These are phyloP conservation scores for Muscicapa comitata DNA, from an alignment of 2,797 vertebrate genomes.

Conservation along the genomic window DNA sequence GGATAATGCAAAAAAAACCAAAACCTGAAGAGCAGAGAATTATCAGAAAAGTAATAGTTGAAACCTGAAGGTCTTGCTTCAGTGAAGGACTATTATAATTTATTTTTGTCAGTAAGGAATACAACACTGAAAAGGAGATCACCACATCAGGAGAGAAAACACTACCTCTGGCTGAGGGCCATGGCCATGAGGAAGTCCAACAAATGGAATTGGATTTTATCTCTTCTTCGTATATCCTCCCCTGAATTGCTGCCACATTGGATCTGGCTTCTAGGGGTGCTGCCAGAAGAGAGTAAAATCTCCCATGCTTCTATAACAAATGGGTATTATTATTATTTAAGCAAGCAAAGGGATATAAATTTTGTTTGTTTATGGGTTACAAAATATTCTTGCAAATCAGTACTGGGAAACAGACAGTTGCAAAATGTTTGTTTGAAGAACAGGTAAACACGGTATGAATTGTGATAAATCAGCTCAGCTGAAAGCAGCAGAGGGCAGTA, in stretches of 20 bases:
- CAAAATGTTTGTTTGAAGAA: background rate
- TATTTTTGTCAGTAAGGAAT: background rate
- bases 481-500: constrained; percentile 30
- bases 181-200: background rate
- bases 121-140: background rate
- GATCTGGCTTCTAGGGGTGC: background rate
- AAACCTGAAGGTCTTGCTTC: background rate
- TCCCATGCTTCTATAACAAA: background rate
- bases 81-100: background rate
- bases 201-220: background rate
- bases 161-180: background rate
- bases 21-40: background rate
- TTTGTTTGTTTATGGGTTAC: background rate
- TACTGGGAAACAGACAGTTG: background rate
- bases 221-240: background rate
- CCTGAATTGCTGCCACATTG: background rate
- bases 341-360: background rate
- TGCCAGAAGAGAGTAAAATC: background rate
- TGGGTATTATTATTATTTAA: background rate
- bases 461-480: background rate
- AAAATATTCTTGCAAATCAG: background rate
- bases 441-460: background rate
- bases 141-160: background rate
- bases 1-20: background rate
- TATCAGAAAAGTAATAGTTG: background rate